phyloP scores from a whole-genome alignment of 2,888 invertebrate genomes.

The Antheraea yamamai region DNA sequence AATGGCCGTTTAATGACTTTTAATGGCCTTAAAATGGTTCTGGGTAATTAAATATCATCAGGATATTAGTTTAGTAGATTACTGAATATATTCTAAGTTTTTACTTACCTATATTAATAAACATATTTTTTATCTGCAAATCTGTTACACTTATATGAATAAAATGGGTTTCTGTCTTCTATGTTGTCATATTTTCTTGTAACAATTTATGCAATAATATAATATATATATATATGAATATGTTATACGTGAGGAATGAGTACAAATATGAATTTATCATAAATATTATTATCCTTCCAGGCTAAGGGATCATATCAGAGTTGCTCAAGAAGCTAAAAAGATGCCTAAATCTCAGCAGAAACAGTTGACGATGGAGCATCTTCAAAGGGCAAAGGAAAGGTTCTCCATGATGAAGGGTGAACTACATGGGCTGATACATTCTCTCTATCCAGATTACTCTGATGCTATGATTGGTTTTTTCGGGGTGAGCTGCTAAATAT shows the following conservation, averaged over 20 bases:
- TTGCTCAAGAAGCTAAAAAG: constrained; percentile 55
- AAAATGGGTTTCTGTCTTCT: no score
- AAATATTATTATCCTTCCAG: constrained; percentile 41
- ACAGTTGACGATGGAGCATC: constrained; percentile 51
- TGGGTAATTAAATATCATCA: no score
- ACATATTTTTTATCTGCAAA: no score
- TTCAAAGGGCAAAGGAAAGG: constrained; percentile 57
- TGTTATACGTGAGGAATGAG: not conserved
- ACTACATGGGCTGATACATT: constrained; percentile 57
- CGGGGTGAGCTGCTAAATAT: constrained; percentile 51
- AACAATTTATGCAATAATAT: no score
- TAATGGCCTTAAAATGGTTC: no score
- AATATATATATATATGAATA: no score
- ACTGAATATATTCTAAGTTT: no score
- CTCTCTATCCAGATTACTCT: constrained; percentile 55
- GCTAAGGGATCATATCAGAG: constrained; percentile 50
- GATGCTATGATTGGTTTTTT: constrained; percentile 51
- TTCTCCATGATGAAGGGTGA: constrained; percentile 61
- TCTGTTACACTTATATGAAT: no score
- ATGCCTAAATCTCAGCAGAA: constrained; percentile 43
- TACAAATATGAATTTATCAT: not conserved
- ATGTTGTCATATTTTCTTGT: no score
- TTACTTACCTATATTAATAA: no score
- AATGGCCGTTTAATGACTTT: no score
- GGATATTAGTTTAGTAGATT: no score